Percentiles rank a stretch among this genome's conserved stretches.
These are phyloP conservation scores for Margaritifera margaritifera DNA, from an alignment of 2,888 invertebrate species.

Conservation along the genomic window DNA sequence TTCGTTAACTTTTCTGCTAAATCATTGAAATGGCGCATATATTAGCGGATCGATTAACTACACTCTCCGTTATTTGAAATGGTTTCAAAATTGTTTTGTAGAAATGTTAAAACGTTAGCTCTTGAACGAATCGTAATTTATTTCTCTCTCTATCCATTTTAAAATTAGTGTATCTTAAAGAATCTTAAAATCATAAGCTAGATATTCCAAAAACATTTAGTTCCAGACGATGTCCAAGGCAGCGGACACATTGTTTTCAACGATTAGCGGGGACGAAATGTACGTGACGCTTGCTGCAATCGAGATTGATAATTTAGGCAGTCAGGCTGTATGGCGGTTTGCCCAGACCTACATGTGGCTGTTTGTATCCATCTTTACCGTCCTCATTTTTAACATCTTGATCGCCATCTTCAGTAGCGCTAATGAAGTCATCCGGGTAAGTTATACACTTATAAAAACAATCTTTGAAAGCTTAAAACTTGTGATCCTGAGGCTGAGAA, in stretches of 20 bases:
- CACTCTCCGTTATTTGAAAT: no score
- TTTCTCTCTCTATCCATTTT: no score
- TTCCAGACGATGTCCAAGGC: neutral
- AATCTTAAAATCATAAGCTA: no score
- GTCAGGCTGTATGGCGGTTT: conserved; percentile 3
- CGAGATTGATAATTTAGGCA: neutral
- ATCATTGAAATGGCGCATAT: no score
- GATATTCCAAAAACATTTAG: neutral
- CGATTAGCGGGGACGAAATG: conserved; percentile 7
- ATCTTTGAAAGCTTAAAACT: no score
- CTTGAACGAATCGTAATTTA: no score
- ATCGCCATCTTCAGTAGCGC: conserved; percentile 14
- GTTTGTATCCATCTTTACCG: neutral
- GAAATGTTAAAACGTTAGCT: no score
- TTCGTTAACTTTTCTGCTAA: no score
- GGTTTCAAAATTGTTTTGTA: no score
- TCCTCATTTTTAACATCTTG: conserved; percentile 8
- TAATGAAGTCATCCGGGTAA: conserved; percentile 15
- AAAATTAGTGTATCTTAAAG: no score
- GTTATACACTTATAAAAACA: neutral
- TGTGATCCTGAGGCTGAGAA: no score
- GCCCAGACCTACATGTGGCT: neutral
- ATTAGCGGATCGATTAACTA: no score
- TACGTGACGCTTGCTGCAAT: conserved; percentile 3
- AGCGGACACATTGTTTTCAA: conserved; percentile 1